A percentile compares a stretch with the other conserved stretches of the same genome.
Conservation (phyloP, 2,797 vertebrate genomes). For the Aselliscus stoliczkanus region DNA sequence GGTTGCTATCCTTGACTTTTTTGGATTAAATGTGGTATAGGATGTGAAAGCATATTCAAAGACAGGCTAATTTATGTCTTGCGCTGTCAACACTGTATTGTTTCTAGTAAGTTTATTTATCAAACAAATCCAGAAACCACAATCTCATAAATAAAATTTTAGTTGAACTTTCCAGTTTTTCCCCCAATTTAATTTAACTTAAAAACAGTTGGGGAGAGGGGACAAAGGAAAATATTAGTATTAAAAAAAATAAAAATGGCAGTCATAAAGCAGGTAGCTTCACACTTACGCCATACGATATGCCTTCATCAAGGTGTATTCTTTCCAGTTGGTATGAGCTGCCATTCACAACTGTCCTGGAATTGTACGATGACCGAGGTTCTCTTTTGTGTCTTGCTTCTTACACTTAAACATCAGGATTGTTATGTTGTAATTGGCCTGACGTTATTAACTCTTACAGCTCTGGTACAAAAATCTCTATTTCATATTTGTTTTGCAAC, state of each 20-base stretch:
- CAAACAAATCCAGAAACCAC: slow-evolving; percentile 7
- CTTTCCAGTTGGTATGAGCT: too few relatives aligned
- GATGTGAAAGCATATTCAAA: neutral
- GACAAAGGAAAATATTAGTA: too few relatives aligned
- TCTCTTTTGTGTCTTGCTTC: neutral
- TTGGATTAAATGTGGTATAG: neutral
- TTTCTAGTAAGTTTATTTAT: neutral
- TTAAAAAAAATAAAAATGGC: too few relatives aligned
- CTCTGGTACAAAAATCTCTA: neutral
- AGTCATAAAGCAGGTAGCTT: too few relatives aligned
- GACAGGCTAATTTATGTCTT: neutral
- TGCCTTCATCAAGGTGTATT: too few relatives aligned
- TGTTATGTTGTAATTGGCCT: neutral
- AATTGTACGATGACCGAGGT: neutral
- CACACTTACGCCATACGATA: too few relatives aligned
- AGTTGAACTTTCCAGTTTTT: neutral
- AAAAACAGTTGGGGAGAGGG: too few relatives aligned
- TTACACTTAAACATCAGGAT: neutral
- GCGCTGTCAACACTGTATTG: neutral
- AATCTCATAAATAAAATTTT: neutral
- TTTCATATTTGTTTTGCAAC: neutral
- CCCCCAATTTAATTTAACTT: too few relatives aligned
- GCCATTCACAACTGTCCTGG: neutral
- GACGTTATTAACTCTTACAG: neutral
- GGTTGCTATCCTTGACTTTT: neutral